Evolutionary conservation across 2,797 vertebrate genomes (phyloP).

Genomic region (Enteromius unitaeniatus): DNA sequence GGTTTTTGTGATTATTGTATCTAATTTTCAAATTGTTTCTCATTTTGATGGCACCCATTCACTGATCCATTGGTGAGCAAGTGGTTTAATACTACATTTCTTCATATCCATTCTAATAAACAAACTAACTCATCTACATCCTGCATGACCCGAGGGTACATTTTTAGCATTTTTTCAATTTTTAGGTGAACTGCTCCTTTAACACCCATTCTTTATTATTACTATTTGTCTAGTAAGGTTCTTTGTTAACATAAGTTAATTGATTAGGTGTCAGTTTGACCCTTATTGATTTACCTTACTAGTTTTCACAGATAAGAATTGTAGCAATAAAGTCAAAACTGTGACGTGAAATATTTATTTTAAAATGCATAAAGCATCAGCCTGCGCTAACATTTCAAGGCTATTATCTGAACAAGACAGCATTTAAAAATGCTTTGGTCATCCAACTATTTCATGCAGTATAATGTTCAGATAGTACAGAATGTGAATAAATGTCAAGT

Average conservation of each 20-base stretch:
- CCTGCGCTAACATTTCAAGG: conserved; percentile 1
- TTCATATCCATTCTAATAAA: not conserved
- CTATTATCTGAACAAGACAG: not conserved
- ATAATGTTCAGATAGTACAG: conserved; percentile 4
- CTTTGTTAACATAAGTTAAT: not conserved
- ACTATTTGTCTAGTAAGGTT: not conserved
- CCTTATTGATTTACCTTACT: not conserved
- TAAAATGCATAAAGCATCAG: not conserved
- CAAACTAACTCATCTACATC: not conserved
- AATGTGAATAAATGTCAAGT: not conserved
- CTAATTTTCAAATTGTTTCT: not conserved
- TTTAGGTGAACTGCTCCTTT: not conserved
- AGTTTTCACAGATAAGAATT: too few species aligned
- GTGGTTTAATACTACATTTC: not conserved
- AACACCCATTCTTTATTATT: not conserved
- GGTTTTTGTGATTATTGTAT: not conserved
- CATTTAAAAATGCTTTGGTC: not conserved
- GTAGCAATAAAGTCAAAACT: not conserved
- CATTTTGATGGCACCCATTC: not conserved
- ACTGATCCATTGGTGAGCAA: not conserved
- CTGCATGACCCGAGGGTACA: not conserved
- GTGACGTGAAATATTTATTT: not conserved
- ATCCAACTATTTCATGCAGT: not conserved
- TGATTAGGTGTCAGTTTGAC: not conserved
- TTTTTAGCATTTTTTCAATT: too few species aligned